phyloP scores from a whole-genome alignment of 1,140 invertebrate genomes.

The Aphis craccivora region DNA sequence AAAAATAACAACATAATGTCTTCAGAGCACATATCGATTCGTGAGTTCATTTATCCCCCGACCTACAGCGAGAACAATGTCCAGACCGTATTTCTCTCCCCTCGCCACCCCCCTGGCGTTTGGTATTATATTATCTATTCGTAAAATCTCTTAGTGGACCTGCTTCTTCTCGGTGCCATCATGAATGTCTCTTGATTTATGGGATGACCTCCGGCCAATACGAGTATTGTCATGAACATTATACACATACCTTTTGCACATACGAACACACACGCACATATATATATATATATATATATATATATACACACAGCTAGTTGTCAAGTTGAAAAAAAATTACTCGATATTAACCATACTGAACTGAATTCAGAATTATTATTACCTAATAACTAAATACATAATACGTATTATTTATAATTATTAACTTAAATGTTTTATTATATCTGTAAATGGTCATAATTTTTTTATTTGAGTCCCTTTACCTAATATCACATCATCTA shows the following conservation, averaged over 20 bases:
- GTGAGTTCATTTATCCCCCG: conserved; percentile 52
- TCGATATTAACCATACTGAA: conserved; percentile 14
- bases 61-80: conserved; percentile 57
- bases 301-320: neutral
- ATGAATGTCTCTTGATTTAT: conserved; percentile 56
- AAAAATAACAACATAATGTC: conserved; percentile 47
- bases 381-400: neutral
- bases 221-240: conserved; percentile 52
- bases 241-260: conserved; percentile 36
- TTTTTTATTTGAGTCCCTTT: neutral
- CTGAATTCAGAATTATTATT: conserved; percentile 3
- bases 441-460: neutral
- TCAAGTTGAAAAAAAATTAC: conserved; percentile 34
- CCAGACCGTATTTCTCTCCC: conserved; percentile 51
- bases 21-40: conserved; percentile 31
- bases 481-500: no score
- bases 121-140: conserved; percentile 47
- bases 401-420: neutral
- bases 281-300: no score
- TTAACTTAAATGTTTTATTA: neutral
- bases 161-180: conserved; percentile 47
- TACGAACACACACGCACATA: neutral
- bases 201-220: conserved; percentile 52
- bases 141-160: conserved; percentile 50
- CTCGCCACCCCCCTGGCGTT: neutral